Base-by-base conservation (phyloP, 1,140 invertebrate species). In the Cherax destructor region DNA sequence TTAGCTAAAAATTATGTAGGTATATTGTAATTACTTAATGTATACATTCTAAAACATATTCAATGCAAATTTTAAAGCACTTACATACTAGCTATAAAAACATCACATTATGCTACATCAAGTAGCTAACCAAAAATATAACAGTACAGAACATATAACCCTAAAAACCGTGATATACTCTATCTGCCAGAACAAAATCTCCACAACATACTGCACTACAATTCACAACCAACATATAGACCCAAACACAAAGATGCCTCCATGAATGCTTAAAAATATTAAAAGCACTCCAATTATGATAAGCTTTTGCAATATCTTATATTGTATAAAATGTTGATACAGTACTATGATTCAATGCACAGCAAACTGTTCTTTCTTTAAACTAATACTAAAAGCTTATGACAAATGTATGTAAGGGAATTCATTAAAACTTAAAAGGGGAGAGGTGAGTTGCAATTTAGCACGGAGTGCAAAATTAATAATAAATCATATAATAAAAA, bases 31-130 rank as follows among this genome's bases (percentile, higher is more conserved):
- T 16, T 56, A 50, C 24, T 56, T 52, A 56, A n/a, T 56, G 13
- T 83, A 16, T 85, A 65, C 81, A 86, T 65, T 84, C 88, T 91
- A 85, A 77, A 85, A 72, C 86, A 89, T 89, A 69, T 50, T 49
- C 78, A 18, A 78, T 56, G 50, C 83, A 77, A 85, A 18, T 49
- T 88, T 21, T 79, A 77, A 83, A 65, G 24, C 52, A 83, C 30
- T 76, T 83, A 69, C 65, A 77, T 21, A 76, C 87, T 89, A 89
- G 65, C 49, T 89, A 84, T 78, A 52, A 80, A 79, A 69, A 6
- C n/a, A 65, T 77, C 41, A 85, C 77, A 76, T 74, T 11, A 78
- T 78, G 72, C 72, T 86, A 13, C 74, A 41, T 21, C 72, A 59
- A 21, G 47, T 56, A 78, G 78, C 47, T 49, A 83, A 74, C 69